These are phyloP conservation scores for Ericerus pela DNA, from an alignment of 1,140 invertebrate genomes.

Conservation along the genomic window DNA sequence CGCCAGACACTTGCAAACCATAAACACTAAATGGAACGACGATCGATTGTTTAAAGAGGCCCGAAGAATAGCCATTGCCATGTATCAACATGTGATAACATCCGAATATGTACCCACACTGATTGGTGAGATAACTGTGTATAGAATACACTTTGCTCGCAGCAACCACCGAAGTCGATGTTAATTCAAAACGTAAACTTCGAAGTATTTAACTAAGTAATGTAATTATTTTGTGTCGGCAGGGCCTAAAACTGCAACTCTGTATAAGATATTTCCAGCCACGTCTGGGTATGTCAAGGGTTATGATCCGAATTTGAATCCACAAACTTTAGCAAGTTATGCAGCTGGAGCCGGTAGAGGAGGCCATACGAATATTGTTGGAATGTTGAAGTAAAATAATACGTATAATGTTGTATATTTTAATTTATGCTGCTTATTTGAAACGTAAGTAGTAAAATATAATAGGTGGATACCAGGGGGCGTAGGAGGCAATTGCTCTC, in stretches of 20 bases:
- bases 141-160: too few species aligned
- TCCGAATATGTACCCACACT: slow-evolving; percentile 73
- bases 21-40: slow-evolving; percentile 56
- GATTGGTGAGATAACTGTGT: slow-evolving; percentile 46
- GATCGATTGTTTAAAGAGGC: slow-evolving; percentile 64
- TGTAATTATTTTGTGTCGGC: not conserved
- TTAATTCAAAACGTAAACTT: not conserved
- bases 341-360: not conserved
- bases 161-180: not conserved
- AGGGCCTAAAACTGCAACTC: not conserved
- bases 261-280: not conserved
- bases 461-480: too few species aligned
- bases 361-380: too few species aligned
- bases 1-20: slow-evolving; percentile 39
- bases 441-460: too few species aligned
- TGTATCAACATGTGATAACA: slow-evolving; percentile 76
- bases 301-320: not conserved
- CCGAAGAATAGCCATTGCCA: slow-evolving; percentile 61
- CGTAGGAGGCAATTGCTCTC: too few species aligned
- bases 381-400: too few species aligned
- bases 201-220: not conserved
- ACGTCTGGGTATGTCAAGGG: not conserved
- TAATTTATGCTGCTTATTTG: too few species aligned
- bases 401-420: too few species aligned
- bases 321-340: not conserved